These are phyloP conservation scores for Chirona hameri DNA, from an alignment of 2,888 invertebrate genomes.

Conservation along the genomic window DNA sequence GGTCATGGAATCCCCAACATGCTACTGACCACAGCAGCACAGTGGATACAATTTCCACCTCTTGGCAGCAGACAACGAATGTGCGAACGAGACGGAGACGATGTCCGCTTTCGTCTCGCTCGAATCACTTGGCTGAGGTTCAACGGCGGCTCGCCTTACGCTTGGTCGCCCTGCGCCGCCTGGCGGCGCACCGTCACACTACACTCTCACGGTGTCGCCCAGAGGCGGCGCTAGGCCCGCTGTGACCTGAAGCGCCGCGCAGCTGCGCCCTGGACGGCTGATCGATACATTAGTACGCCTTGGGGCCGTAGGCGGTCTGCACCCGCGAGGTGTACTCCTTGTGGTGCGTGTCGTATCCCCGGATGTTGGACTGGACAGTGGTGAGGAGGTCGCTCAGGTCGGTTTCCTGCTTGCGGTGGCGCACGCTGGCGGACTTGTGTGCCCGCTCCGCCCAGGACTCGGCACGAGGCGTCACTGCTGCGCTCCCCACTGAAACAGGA, in stretches of 20 bases:
- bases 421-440: background rate
- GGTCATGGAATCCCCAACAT: too few relatives aligned
- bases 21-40: too few relatives aligned
- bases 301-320: background rate
- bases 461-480: background rate
- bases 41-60: too few relatives aligned
- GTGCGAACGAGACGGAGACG: too few relatives aligned
- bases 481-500: too few relatives aligned
- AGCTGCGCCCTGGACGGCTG: background rate
- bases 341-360: background rate
- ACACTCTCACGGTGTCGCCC: background rate
- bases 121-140: too few relatives aligned
- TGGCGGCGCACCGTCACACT: background rate
- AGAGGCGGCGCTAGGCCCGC: background rate
- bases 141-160: background rate
- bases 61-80: too few relatives aligned
- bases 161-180: constrained; percentile 1
- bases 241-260: background rate
- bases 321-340: background rate
- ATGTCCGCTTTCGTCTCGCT: too few relatives aligned
- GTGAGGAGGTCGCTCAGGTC: background rate
- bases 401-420: background rate
- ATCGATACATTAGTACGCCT: background rate
- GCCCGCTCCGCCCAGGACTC: constrained; percentile 24
- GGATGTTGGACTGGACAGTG: constrained; percentile 3